A percentile compares a stretch with the other conserved stretches of the same genome.
These are phyloP conservation scores for Protonibea diacanthus DNA, from an alignment of 2,797 vertebrate species.

Conservation along the genomic window DNA sequence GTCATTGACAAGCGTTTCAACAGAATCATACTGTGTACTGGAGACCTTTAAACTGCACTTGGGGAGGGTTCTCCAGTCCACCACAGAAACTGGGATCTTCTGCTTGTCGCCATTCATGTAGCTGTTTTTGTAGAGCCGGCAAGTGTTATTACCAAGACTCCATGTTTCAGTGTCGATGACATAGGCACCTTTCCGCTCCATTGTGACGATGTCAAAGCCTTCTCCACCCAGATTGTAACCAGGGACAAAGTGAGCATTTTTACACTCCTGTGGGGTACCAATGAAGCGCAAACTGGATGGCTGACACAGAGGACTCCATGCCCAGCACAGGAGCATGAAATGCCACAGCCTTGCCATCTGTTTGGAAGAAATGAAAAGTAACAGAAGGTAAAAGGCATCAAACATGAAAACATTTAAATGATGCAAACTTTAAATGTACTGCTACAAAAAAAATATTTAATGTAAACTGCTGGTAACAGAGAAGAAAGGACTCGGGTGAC, in stretches of 20 bases:
- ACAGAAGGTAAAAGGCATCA: background rate
- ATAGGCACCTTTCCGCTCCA: slow-evolving; percentile 76
- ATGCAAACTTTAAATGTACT: no score
- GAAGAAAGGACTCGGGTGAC: background rate
- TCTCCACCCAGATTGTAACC: slow-evolving; percentile 86
- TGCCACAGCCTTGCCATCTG: slow-evolving; percentile 52
- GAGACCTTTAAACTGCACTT: slow-evolving; percentile 60
- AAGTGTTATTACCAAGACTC: slow-evolving; percentile 60
- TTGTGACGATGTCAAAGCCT: slow-evolving; percentile 86
- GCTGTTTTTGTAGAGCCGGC: slow-evolving; percentile 69
- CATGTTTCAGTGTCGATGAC: slow-evolving; percentile 74
- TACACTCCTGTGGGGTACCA: slow-evolving; percentile 70
- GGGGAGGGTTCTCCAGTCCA: slow-evolving; percentile 72
- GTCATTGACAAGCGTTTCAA: slow-evolving; percentile 65
- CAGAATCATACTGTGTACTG: slow-evolving; percentile 59
- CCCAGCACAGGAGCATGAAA: slow-evolving; percentile 52
- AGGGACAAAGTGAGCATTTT: slow-evolving; percentile 66
- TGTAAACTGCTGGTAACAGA: background rate
- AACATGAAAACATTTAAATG: background rate
- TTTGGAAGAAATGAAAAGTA: background rate
- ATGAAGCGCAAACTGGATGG: slow-evolving; percentile 14
- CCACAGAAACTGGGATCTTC: slow-evolving; percentile 73
- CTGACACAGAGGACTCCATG: slow-evolving; percentile 38
- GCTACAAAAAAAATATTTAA: no score
- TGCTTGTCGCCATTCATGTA: slow-evolving; percentile 53